A percentile compares a stretch with the other conserved stretches of the same genome.
Evolutionary conservation across 1,140 invertebrate genomes (phyloP).

Genomic region (Lasaia peninsularis): DNA sequence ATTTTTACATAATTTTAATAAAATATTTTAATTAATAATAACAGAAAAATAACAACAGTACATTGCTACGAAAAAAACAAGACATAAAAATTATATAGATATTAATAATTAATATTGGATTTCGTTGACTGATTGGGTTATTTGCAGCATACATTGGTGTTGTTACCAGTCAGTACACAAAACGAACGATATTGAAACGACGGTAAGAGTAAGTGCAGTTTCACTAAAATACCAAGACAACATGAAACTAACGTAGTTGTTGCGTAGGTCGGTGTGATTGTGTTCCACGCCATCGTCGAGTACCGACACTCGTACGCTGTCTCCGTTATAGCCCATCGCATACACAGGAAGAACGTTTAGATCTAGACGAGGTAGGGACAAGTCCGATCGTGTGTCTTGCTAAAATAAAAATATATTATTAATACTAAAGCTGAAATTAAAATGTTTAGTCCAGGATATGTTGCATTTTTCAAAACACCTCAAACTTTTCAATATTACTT

Average conservation of each 20-base stretch:
- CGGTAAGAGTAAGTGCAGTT: constrained; percentile 17
- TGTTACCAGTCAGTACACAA: neutral
- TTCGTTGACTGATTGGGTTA: too few relatives aligned
- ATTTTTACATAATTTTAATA: too few relatives aligned
- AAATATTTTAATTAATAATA: too few relatives aligned
- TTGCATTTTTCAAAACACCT: too few relatives aligned
- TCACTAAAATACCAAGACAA: constrained; percentile 41
- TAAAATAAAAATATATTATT: constrained; percentile 50
- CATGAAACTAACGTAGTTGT: constrained; percentile 86
- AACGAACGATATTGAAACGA: neutral
- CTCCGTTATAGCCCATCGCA: constrained; percentile 86
- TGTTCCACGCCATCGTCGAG: constrained; percentile 93
- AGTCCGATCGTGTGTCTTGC: constrained; percentile 81
- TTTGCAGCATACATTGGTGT: too few relatives aligned
- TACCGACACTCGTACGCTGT: constrained; percentile 87
- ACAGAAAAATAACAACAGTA: too few relatives aligned
- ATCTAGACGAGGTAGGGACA: constrained; percentile 82
- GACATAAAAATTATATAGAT: too few relatives aligned
- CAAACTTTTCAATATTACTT: too few relatives aligned
- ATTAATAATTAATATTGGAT: too few relatives aligned
- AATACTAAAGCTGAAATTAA: too few relatives aligned
- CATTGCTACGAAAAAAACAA: too few relatives aligned
- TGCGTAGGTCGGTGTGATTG: constrained; percentile 86
- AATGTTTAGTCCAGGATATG: too few relatives aligned
- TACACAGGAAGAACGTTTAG: constrained; percentile 89